Evolutionary conservation across 2,888 invertebrate genomes (phyloP).

Genomic region (Xestia xanthographa): DNA sequence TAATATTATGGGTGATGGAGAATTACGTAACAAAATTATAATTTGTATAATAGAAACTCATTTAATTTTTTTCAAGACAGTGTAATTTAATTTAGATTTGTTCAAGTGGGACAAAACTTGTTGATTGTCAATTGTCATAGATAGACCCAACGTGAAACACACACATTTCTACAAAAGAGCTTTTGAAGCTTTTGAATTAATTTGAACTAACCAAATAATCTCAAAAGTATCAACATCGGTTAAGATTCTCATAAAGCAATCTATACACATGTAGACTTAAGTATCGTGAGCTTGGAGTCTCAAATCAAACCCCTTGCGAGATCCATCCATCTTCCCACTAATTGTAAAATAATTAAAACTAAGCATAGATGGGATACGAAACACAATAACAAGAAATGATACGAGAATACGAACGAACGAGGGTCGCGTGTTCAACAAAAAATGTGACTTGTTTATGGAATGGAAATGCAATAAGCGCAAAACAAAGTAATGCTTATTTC

Average conservation of each 20-base stretch:
- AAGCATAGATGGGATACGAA: conserved; percentile 72
- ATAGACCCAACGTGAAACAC: neutral
- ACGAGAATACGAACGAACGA: conserved; percentile 54
- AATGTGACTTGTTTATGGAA: conserved; percentile 63
- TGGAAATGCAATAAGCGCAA: conserved; percentile 71
- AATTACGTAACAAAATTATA: conserved; percentile 64
- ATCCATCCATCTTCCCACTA: conserved; percentile 80
- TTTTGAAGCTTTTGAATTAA: conserved; percentile 14
- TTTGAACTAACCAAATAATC: conserved; percentile 11
- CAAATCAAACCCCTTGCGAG: conserved; percentile 73
- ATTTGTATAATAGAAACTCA: conserved; percentile 23
- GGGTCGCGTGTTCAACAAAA: conserved; percentile 57
- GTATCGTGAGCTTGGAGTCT: conserved; percentile 74
- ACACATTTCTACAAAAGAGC: conserved; percentile 8
- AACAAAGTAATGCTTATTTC: conserved; percentile 79
- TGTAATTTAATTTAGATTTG: conserved; percentile 25
- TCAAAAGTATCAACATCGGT: conserved; percentile 43
- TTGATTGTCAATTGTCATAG: neutral
- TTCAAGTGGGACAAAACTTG: conserved; percentile 5
- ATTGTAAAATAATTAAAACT: conserved; percentile 83
- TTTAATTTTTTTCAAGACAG: conserved; percentile 15
- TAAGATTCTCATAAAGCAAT: conserved; percentile 1
- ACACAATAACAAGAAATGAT: conserved; percentile 69
- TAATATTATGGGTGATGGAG: conserved; percentile 71
- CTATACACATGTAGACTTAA: conserved; percentile 44